These are phyloP conservation scores for Dipus sagitta DNA, from an alignment of 2,797 vertebrate genomes.

Conservation along the genomic window DNA sequence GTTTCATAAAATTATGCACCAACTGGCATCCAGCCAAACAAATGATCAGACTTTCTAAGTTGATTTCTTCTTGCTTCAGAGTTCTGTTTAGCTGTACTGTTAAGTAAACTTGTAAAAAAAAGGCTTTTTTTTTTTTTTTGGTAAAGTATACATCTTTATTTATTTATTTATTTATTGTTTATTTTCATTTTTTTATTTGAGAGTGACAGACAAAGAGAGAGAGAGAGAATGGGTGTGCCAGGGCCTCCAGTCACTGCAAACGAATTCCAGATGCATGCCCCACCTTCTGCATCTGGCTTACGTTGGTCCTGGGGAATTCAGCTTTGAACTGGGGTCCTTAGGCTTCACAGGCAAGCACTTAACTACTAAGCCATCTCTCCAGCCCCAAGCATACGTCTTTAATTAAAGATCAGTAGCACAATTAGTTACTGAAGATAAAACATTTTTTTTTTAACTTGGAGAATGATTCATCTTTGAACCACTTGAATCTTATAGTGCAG, in stretches of 20 bases:
- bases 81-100: slow-evolving; percentile 61
- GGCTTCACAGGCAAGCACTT: too few species aligned
- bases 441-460: background rate
- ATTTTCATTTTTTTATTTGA: too few species aligned
- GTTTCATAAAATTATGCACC: slow-evolving; percentile 68
- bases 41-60: slow-evolving; percentile 58
- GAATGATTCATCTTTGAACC: slow-evolving; percentile 62
- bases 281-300: too few species aligned
- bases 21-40: slow-evolving; percentile 69
- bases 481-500: background rate
- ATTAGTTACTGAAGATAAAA: slow-evolving; percentile 30
- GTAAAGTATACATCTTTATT: slow-evolving; percentile 47
- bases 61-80: slow-evolving; percentile 64
- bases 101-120: slow-evolving; percentile 57
- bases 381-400: background rate
- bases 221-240: too few species aligned
- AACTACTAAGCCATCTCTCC: too few species aligned
- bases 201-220: too few species aligned
- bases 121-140: background rate
- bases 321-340: too few species aligned
- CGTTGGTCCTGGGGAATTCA: too few species aligned
- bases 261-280: too few species aligned
- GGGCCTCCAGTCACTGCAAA: too few species aligned
- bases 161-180: slow-evolving; percentile 22
- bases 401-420: slow-evolving; percentile 64